Evolutionary conservation across 2,113 vertebrate genomes (phyloP).

Genomic region (Castor canadensis): DNA sequence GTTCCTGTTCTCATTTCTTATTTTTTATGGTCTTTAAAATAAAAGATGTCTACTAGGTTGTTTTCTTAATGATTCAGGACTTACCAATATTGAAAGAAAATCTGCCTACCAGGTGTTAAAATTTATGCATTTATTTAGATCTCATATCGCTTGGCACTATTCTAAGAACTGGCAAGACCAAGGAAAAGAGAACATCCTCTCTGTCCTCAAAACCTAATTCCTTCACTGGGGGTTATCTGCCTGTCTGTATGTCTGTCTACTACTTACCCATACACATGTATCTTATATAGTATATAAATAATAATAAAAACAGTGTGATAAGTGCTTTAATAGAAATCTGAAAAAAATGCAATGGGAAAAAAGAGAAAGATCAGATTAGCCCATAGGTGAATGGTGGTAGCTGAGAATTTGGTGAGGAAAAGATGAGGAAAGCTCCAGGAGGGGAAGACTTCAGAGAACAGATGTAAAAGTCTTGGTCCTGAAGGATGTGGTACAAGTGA

Average conservation of each 20-base stretch:
- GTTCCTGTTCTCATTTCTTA: neutral
- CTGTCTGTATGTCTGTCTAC: neutral
- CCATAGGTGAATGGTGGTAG: too few relatives aligned
- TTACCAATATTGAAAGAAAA: neutral
- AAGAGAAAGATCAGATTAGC: neutral
- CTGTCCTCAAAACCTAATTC: neutral
- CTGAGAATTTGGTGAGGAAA: neutral
- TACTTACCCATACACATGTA: neutral
- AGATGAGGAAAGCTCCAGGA: neutral
- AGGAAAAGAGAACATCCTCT: neutral
- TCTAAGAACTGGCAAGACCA: neutral
- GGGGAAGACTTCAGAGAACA: neutral
- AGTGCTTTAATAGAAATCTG: neutral
- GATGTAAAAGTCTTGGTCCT: neutral
- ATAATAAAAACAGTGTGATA: neutral
- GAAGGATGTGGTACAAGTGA: neutral
- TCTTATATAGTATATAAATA: neutral
- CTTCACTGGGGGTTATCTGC: neutral
- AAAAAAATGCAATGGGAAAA: neutral
- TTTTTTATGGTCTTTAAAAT: slow-evolving; percentile 24
- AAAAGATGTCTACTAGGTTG: neutral
- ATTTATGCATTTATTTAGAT: neutral
- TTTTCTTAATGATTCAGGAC: neutral
- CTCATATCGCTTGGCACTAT: neutral
- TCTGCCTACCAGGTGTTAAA: neutral